Percentiles rank a stretch among this genome's conserved stretches.
Conservation (phyloP, 2,888 invertebrate species). For the Steinernema carpocapsae region DNA sequence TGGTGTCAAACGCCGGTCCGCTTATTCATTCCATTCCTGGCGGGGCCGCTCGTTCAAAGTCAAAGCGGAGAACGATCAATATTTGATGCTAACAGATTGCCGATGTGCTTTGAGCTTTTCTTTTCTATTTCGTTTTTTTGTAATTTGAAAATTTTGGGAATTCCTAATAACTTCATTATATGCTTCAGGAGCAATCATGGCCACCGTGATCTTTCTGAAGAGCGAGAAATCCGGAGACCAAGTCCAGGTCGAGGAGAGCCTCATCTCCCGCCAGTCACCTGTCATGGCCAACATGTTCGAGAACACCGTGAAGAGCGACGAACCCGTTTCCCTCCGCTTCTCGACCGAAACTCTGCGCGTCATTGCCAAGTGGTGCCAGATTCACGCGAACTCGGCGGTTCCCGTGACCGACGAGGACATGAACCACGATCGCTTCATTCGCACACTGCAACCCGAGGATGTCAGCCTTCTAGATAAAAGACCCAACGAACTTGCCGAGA, state of each 20-base stretch:
- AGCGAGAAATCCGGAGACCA: neutral
- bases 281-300: neutral
- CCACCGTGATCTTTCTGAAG: neutral
- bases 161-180: too few relatives aligned
- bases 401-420: slow-evolving; percentile 2
- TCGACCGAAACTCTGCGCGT: neutral
- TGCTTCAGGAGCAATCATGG: neutral
- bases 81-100: neutral
- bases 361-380: neutral
- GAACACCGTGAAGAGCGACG: neutral
- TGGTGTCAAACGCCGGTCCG: neutral
- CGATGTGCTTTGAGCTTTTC: neutral
- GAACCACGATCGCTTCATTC: neutral
- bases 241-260: neutral
- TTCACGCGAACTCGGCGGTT: neutral
- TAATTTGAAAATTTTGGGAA: too few relatives aligned
- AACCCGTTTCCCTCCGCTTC: neutral
- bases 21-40: neutral
- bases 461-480: neutral
- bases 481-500: neutral
- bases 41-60: neutral
- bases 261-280: neutral
- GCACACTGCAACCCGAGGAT: neutral
- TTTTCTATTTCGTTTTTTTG: too few relatives aligned
- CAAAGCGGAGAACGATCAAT: too few relatives aligned